Evolutionary conservation across 2,113 vertebrate species (phyloP).

Genomic region (Ochotona curzoniae): DNA sequence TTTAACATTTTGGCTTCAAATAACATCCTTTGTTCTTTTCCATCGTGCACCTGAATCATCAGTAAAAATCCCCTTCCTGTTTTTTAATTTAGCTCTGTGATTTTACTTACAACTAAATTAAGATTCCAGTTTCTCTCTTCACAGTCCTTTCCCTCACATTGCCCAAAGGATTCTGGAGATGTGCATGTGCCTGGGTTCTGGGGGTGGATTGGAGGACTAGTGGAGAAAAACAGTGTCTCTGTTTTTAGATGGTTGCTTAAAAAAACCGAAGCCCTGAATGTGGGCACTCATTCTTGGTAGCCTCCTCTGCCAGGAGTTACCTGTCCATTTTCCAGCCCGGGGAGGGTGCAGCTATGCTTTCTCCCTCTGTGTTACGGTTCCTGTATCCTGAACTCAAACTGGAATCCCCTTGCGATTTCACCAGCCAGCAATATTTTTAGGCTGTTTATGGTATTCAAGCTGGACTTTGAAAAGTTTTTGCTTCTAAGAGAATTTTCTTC

Average conservation of each 20-base stretch:
- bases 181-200: not conserved
- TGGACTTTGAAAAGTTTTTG: not conserved
- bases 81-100: not conserved
- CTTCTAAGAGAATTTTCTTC: not conserved
- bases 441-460: not conserved
- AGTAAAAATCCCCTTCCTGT: not conserved
- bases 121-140: rapidly evolving
- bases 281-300: not conserved
- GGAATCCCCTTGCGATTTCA: not conserved
- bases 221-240: not conserved
- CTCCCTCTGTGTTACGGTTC: not conserved
- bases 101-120: not conserved
- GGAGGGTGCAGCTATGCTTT: not conserved
- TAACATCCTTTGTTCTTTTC: not conserved
- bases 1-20: not conserved
- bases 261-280: not conserved
- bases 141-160: not conserved
- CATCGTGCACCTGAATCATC: not conserved
- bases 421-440: not conserved
- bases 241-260: not conserved
- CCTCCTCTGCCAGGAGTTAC: not conserved
- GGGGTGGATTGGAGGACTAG: not conserved
- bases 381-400: not conserved
- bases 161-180: not conserved
- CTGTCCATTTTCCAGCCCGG: no score